Conservation (phyloP, 2,797 vertebrate genomes). For the Syndactyla subalaris region DNA sequence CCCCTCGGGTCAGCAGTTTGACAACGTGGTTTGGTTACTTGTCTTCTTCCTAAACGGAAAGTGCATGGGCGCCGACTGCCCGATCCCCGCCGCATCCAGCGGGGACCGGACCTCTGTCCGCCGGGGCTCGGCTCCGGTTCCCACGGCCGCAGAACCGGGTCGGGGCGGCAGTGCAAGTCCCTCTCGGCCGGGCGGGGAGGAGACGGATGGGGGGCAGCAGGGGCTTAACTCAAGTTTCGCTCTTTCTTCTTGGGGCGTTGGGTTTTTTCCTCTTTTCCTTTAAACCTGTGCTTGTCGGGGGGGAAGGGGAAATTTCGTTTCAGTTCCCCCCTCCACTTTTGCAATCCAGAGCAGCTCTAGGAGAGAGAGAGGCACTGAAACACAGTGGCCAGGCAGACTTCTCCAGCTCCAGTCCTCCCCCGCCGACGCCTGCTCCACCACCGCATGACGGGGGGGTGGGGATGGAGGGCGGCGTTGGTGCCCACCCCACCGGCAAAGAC, state of each 20-base stretch:
- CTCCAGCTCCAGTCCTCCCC: slow-evolving; percentile 70
- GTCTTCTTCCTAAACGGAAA: slow-evolving; percentile 38
- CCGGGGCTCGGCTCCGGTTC: slow-evolving; percentile 11
- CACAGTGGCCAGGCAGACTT: slow-evolving; percentile 44
- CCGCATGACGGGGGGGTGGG: slow-evolving; percentile 77
- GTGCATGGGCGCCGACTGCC: slow-evolving; percentile 53
- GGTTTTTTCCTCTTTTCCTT: slow-evolving; percentile 55
- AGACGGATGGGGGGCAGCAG: background rate
- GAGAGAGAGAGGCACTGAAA: slow-evolving; percentile 60
- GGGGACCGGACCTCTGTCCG: slow-evolving; percentile 9
- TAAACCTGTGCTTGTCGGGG: slow-evolving; percentile 67
- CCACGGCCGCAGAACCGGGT: slow-evolving; percentile 20
- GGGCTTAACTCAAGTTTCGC: slow-evolving; percentile 16
- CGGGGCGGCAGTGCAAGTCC: slow-evolving; percentile 41
- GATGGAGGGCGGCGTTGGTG: slow-evolving; percentile 55
- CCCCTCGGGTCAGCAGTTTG: slow-evolving; percentile 43
- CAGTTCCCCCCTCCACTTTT: slow-evolving; percentile 61
- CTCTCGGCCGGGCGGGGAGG: background rate
- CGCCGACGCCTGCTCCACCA: slow-evolving; percentile 64
- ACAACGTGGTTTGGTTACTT: slow-evolving; percentile 56
- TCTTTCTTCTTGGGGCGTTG: slow-evolving; percentile 52
- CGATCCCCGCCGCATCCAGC: slow-evolving; percentile 9
- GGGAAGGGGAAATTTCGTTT: slow-evolving; percentile 55
- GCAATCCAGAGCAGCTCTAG: slow-evolving; percentile 61
- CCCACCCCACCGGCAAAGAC: slow-evolving; percentile 52